Conservation (phyloP, 2,113 vertebrate species). For the Hystrix brachyura region DNA sequence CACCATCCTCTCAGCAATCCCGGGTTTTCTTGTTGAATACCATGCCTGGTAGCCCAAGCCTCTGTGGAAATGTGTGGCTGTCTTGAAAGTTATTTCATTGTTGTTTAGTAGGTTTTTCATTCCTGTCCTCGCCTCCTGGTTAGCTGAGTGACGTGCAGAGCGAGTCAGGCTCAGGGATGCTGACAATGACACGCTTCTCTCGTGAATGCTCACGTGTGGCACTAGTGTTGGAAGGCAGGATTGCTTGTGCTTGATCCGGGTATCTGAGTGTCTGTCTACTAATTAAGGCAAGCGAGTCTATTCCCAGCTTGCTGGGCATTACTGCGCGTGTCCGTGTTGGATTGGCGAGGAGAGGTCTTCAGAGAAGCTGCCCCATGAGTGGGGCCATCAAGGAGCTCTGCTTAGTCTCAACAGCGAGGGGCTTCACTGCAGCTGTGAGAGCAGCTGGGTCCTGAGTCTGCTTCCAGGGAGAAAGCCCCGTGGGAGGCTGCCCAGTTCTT, state of each 20-base stretch:
- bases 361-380: neutral
- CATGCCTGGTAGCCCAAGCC: neutral
- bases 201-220: constrained; percentile 60
- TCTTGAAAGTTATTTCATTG: neutral
- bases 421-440: neutral
- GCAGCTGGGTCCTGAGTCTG: neutral
- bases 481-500: neutral
- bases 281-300: neutral
- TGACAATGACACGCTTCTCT: constrained; percentile 48
- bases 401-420: neutral
- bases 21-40: neutral
- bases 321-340: neutral
- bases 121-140: neutral
- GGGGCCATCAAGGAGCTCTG: neutral
- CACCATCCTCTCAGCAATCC: neutral
- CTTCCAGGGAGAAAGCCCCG: neutral
- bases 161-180: constrained; percentile 70
- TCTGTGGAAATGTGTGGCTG: constrained; percentile 50
- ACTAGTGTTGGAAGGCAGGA: neutral
- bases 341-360: neutral
- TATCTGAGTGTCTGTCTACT: neutral
- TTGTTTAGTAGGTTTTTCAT: constrained; percentile 63
- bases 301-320: neutral
- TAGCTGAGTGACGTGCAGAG: constrained; percentile 61
- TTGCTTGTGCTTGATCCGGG: constrained; percentile 43